Evolutionary conservation across 2,888 invertebrate species (phyloP).

Genomic region (Hyalella azteca): DNA sequence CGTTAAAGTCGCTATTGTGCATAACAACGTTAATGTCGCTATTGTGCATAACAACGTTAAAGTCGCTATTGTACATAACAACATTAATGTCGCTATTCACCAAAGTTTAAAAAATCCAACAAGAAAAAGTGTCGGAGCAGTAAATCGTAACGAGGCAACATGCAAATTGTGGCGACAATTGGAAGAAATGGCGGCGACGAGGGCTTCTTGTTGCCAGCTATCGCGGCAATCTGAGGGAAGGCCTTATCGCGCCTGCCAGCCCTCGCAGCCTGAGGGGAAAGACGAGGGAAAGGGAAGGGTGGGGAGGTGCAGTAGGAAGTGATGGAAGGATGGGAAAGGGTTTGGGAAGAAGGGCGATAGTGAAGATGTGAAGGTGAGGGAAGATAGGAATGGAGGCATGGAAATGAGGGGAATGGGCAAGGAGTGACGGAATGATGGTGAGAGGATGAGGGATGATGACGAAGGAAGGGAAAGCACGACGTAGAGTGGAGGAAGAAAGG

Average conservation of each 20-base stretch:
- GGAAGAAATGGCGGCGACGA: constrained; percentile 23
- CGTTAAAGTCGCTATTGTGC: no score
- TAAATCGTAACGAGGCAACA: background rate
- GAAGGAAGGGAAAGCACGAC: no score
- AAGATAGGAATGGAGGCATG: background rate
- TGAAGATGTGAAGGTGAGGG: no score
- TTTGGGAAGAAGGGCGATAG: no score
- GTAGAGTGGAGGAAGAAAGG: no score
- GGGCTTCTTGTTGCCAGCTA: constrained; percentile 16
- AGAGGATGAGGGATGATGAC: no score
- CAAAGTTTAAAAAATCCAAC: no score
- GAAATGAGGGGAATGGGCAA: background rate
- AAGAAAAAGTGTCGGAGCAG: no score
- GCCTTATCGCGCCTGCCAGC: constrained; percentile 24
- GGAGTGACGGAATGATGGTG: background rate
- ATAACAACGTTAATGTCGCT: no score
- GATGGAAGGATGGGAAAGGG: background rate
- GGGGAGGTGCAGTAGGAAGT: background rate
- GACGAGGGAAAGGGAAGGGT: background rate
- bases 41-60: no score
- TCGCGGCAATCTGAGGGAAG: constrained; percentile 27
- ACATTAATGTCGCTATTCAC: no score
- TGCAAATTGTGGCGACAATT: constrained; percentile 33
- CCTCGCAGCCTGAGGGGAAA: background rate
- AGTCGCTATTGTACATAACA: no score